phyloP scores from a whole-genome alignment of 2,797 vertebrate genomes.

The Sciurus vulgaris region DNA sequence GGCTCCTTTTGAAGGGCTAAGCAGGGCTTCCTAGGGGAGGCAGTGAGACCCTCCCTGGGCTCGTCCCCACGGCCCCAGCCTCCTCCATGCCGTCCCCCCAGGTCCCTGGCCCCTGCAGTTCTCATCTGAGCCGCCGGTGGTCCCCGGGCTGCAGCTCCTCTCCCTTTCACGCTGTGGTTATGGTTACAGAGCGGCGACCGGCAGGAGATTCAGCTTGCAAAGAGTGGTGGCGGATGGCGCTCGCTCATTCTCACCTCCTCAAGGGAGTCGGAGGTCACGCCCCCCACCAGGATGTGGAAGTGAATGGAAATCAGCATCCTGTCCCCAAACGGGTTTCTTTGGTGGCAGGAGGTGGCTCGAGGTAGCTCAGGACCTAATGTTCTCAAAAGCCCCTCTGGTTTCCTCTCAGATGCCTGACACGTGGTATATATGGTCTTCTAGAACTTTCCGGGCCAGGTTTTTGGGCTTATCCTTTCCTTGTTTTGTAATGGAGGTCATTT shows the following conservation, averaged over 20 bases:
- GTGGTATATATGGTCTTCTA: not conserved
- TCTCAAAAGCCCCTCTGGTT: not conserved
- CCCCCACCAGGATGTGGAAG: not conserved
- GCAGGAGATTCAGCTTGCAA: not conserved
- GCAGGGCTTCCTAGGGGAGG: not conserved
- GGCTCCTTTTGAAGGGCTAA: not conserved
- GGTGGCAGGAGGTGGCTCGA: not conserved
- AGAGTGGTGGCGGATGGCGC: constrained; percentile 20
- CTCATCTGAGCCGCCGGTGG: not conserved
- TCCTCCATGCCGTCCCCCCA: not conserved
- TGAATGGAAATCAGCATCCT: not conserved
- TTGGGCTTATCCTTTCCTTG: not conserved
- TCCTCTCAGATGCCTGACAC: not conserved
- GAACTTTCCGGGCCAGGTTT: not conserved
- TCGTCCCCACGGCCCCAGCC: not conserved
- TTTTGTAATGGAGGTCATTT: not conserved
- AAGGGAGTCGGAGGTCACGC: not conserved
- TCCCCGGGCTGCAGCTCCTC: not conserved
- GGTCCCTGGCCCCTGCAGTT: not conserved
- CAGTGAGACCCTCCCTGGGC: fast-evolving
- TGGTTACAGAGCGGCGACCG: no score
- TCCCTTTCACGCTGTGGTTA: not conserved
- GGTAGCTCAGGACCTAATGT: not conserved
- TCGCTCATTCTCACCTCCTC: not conserved
- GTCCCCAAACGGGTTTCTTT: not conserved